phyloP scores from a whole-genome alignment of 1,140 invertebrate genomes.

The Trichogramma pretiosum region DNA sequence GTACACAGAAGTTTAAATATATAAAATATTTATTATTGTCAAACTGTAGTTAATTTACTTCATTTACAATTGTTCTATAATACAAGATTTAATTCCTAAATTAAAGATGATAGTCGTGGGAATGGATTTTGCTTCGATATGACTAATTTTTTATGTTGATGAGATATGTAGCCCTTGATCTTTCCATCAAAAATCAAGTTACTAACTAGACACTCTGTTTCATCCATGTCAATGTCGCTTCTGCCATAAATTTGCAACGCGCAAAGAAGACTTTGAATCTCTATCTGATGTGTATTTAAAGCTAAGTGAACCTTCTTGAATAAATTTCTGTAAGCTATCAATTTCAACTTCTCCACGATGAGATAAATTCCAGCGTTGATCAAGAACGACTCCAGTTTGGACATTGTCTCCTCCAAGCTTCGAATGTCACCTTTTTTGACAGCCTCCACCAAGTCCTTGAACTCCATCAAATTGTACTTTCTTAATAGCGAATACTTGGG shows the following conservation, averaged over 20 bases:
- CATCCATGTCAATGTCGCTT: slow-evolving; percentile 81
- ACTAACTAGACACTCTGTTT: slow-evolving; percentile 91
- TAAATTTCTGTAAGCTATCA: slow-evolving; percentile 90
- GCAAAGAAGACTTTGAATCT: slow-evolving; percentile 70
- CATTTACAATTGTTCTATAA: too few species aligned
- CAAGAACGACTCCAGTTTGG: slow-evolving; percentile 82
- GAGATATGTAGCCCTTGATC: slow-evolving; percentile 95
- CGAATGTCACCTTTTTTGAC: slow-evolving; percentile 84
- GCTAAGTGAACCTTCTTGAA: slow-evolving; percentile 91
- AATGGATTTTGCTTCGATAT: slow-evolving; percentile 96
- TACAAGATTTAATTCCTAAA: too few species aligned
- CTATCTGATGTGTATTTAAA: slow-evolving; percentile 82
- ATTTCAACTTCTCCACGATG: slow-evolving; percentile 92
- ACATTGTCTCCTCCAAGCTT: slow-evolving; percentile 76
- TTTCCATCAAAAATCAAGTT: slow-evolving; percentile 93
- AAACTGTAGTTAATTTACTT: too few species aligned
- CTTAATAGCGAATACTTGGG: slow-evolving; percentile 69
- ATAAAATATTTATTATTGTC: too few species aligned
- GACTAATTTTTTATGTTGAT: slow-evolving; percentile 93
- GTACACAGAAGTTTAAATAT: too few species aligned
- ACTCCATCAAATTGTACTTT: slow-evolving; percentile 86
- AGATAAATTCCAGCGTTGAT: slow-evolving; percentile 93
- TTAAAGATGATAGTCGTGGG: slow-evolving; percentile 54
- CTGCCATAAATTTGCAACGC: slow-evolving; percentile 74
- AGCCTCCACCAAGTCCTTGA: slow-evolving; percentile 77